These are phyloP conservation scores for Branchinecta lynchi DNA, from an alignment of 1,140 invertebrate species.

Conservation along the genomic window DNA sequence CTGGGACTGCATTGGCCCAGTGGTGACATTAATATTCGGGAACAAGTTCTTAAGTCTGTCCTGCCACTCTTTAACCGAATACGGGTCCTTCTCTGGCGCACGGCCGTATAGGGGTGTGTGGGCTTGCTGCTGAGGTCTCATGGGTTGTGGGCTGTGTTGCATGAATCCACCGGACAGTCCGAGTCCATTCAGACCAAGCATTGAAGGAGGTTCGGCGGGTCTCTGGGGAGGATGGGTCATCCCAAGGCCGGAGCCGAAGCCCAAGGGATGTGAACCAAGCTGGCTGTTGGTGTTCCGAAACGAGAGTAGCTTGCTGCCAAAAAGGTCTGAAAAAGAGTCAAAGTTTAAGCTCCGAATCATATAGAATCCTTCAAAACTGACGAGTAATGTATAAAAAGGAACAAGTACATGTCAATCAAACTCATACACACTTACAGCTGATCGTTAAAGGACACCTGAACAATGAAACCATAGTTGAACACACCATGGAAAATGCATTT, in stretches of 20 bases:
- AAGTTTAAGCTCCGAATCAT: conserved; percentile 15
- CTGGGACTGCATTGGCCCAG: conserved; percentile 24
- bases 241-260: conserved; percentile 26
- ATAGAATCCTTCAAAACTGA: too few relatives aligned
- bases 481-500: too few relatives aligned
- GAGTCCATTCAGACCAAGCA: conserved; percentile 19
- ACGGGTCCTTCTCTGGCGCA: background rate
- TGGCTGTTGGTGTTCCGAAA: conserved; percentile 24
- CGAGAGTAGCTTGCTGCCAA: conserved; percentile 35
- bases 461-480: too few relatives aligned
- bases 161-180: conserved; percentile 19
- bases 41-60: conserved; percentile 34
- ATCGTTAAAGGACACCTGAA: too few relatives aligned
- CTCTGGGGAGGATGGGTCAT: conserved; percentile 12
- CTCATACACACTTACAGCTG: too few relatives aligned
- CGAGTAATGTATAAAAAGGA: too few relatives aligned
- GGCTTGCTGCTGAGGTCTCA: conserved; percentile 16
- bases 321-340: conserved; percentile 28
- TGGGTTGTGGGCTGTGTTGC: conserved; percentile 19
- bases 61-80: conserved; percentile 33
- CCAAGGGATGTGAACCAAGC: conserved; percentile 23
- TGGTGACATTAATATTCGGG: conserved; percentile 36
- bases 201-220: conserved; percentile 12
- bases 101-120: conserved; percentile 16
- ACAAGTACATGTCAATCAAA: too few relatives aligned